These are phyloP conservation scores for Hypocryptadius cinnamomeus DNA, from an alignment of 2,113 vertebrate species.

Conservation along the genomic window DNA sequence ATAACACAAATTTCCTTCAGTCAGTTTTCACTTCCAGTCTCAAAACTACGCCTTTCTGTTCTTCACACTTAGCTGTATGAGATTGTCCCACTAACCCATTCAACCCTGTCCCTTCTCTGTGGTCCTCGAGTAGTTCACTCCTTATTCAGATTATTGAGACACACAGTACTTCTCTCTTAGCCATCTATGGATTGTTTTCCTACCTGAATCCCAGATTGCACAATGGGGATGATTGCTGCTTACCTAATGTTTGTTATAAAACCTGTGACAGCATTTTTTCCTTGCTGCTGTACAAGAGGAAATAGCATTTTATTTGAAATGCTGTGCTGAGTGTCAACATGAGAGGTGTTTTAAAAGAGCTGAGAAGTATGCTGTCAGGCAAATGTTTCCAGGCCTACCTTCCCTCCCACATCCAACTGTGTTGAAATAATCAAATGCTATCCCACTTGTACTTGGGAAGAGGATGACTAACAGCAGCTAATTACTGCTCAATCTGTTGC, in stretches of 20 bases:
- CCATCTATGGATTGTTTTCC: conserved; percentile 9
- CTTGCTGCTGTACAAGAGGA: conserved; percentile 26
- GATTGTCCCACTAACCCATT: background rate
- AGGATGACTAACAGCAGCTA: conserved; percentile 53
- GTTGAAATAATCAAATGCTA: conserved; percentile 50
- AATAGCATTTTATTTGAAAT: conserved; percentile 43
- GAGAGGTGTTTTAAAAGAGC: conserved; percentile 42
- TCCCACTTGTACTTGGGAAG: conserved; percentile 10
- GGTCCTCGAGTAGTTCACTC: background rate
- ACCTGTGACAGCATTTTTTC: conserved; percentile 54
- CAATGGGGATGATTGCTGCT: background rate
- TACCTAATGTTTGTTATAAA: conserved; percentile 48
- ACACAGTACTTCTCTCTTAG: background rate
- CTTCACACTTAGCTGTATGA: background rate
- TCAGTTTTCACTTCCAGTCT: background rate
- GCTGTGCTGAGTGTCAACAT: conserved; percentile 40
- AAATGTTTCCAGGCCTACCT: conserved; percentile 47
- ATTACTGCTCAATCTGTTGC: conserved; percentile 42
- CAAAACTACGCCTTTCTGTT: background rate
- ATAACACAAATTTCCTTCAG: background rate
- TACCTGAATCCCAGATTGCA: background rate
- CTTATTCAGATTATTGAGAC: background rate
- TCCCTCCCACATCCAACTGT: conserved; percentile 56
- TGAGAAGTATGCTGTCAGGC: conserved; percentile 51
- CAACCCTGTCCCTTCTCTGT: background rate